phyloP scores from a whole-genome alignment of 1,140 invertebrate species.

The Zaprionus lachaisei region DNA sequence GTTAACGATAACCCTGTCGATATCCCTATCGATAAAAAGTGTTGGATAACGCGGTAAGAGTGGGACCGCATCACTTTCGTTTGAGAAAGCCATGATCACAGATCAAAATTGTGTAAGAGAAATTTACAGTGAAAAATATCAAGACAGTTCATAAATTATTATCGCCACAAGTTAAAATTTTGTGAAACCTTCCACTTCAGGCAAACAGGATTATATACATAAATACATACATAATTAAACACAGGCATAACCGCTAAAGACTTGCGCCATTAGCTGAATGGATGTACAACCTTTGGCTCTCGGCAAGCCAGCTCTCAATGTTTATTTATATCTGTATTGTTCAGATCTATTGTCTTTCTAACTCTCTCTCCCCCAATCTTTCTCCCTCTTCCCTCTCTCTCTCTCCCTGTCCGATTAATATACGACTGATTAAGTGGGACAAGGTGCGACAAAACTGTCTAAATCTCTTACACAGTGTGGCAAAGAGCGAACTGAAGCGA shows the following conservation, averaged over 20 bases:
- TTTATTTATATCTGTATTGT: constrained; percentile 1
- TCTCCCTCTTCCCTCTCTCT: not conserved
- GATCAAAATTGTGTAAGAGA: too few species aligned
- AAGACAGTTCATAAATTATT: too few species aligned
- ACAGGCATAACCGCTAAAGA: not conserved
- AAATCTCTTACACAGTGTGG: constrained; percentile 16
- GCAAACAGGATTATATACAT: too few species aligned
- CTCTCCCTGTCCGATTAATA: not conserved
- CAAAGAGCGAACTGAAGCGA: not conserved
- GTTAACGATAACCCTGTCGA: too few species aligned
- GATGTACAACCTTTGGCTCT: not conserved
- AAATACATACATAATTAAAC: too few species aligned
- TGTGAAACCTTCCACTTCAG: too few species aligned
- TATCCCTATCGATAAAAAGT: too few species aligned
- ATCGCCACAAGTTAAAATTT: too few species aligned
- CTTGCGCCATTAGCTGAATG: not conserved
- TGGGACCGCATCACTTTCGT: too few species aligned
- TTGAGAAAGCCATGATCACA: too few species aligned
- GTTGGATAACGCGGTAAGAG: too few species aligned
- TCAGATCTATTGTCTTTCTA: not conserved
- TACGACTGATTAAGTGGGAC: constrained; percentile 27
- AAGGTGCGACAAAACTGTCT: constrained; percentile 33
- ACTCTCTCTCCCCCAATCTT: not conserved
- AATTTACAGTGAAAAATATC: too few species aligned
- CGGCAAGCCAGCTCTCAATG: not conserved